These are phyloP conservation scores for Sinotaia quadrata DNA, from an alignment of 2,888 invertebrate genomes.

Conservation along the genomic window DNA sequence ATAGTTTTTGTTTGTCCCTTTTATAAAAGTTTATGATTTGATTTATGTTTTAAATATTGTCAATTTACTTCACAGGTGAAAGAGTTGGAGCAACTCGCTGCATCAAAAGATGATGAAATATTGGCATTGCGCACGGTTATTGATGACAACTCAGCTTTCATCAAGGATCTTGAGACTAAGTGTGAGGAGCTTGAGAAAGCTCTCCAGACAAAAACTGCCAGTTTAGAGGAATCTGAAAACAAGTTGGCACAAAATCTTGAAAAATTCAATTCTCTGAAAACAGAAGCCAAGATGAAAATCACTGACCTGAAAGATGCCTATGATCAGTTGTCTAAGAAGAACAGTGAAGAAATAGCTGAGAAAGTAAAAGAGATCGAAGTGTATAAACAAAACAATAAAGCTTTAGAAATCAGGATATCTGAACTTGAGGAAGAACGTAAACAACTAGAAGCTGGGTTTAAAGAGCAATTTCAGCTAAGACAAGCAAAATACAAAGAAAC, in stretches of 20 bases:
- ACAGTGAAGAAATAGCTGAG: slow-evolving; percentile 29
- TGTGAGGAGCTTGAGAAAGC: slow-evolving; percentile 42
- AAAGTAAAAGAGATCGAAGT: slow-evolving; percentile 35
- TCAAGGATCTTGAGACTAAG: slow-evolving; percentile 37
- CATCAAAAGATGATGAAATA: slow-evolving; percentile 48
- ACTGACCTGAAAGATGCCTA: slow-evolving; percentile 51
- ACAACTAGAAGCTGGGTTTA: slow-evolving; percentile 48
- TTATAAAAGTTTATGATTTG: not conserved
- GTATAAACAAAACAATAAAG: slow-evolving; percentile 34
- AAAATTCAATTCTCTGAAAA: slow-evolving; percentile 49
- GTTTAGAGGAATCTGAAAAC: slow-evolving; percentile 35
- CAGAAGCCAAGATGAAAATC: slow-evolving; percentile 53
- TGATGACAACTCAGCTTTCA: slow-evolving; percentile 36
- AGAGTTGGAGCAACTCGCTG: slow-evolving; percentile 27
- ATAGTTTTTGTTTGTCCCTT: too few species aligned
- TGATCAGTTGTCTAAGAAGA: slow-evolving; percentile 40
- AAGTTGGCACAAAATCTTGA: slow-evolving; percentile 36
- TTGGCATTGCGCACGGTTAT: slow-evolving; percentile 42
- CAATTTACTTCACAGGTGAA: slow-evolving; percentile 36
- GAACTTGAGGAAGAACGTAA: slow-evolving; percentile 39
- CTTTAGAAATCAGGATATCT: slow-evolving; percentile 39
- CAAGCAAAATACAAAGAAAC: slow-evolving; percentile 60
- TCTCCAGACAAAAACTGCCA: slow-evolving; percentile 43
- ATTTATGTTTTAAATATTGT: not conserved
- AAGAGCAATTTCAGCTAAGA: slow-evolving; percentile 57